These are phyloP conservation scores for Heliconius erato DNA, from an alignment of 2,888 invertebrate genomes.

Conservation along the genomic window DNA sequence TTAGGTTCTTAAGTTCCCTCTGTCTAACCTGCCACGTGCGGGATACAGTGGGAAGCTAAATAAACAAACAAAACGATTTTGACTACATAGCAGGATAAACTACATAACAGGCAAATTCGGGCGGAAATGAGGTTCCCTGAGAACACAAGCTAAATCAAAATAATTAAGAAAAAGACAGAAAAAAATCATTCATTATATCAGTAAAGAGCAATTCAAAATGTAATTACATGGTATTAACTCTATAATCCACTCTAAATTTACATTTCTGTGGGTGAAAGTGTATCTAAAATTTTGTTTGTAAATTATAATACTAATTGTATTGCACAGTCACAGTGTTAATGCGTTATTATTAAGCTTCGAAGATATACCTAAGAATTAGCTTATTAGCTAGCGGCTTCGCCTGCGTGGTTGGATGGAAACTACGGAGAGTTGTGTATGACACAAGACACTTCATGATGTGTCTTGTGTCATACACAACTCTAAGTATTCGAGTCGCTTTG, in stretches of 20 bases:
- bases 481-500: too few species aligned
- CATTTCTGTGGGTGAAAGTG: conserved; percentile 4
- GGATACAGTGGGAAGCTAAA: background rate
- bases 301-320: background rate
- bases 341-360: too few species aligned
- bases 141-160: too few species aligned
- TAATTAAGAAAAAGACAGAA: background rate
- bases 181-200: background rate
- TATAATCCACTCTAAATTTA: conserved; percentile 9
- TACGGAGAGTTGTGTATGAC: too few species aligned
- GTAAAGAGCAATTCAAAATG: background rate
- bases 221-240: conserved; percentile 16
- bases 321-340: background rate
- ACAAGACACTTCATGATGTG: too few species aligned
- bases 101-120: too few species aligned
- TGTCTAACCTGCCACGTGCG: background rate
- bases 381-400: background rate
- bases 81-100: too few species aligned
- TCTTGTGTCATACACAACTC: too few species aligned
- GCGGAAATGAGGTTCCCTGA: too few species aligned
- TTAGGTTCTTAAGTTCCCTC: background rate
- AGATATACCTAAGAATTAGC: too few species aligned
- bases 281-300: background rate
- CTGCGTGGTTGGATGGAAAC: background rate
- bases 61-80: background rate